Evolutionary conservation across 1,140 invertebrate species (phyloP), one percentile per base, ranked within the genome.

Genomic region (Philopotamus ludificatus): DNA sequence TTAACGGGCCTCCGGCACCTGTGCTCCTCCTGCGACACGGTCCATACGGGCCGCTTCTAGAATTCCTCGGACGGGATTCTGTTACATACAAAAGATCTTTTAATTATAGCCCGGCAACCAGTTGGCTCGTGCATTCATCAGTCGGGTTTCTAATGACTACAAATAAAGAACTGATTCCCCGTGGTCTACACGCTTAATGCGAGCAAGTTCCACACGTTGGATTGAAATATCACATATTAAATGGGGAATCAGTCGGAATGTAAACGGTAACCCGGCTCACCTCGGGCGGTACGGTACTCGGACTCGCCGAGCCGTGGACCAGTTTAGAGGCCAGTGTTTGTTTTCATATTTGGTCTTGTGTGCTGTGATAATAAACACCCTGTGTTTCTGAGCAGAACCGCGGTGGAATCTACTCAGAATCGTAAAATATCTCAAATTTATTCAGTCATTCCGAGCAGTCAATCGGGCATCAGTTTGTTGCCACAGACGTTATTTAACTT

Each of bases 151-250:
- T 58, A 58, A 58, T 39, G 55, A 58, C 55, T 39, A 58, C 55
- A 44, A 58, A 58, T 58, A 58, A 58, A 58, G 39, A 18, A n/a
- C n/a, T n/a, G n/a, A 18, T 58, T 26, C 39, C 51, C 39, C 26
- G 28, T 55, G 12, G 10, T 50, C 28, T 55, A 26, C 3, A 21
- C 10, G 2, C 49, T 25, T 55, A 55, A 55, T 55, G 51, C 23
- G 51, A 25, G 51, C 51, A 34, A 34, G 28, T 34, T 55, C 51
- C 28, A 25, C 28, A 22, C 39, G 39, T n/a, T n/a, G n/a, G n/a
- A 58, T 58, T 58, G 55, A 58, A 58, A 58, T 58, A 58, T 58
- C 55, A 44, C 55, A 44, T 58, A 58, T 58, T 58, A 58, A 41
- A 58, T 44, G 55, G 55, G 18, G 15, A 47, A 58, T 15, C 25